phyloP scores from a whole-genome alignment of 2,888 invertebrate species.

The Callosobruchus maculatus region DNA sequence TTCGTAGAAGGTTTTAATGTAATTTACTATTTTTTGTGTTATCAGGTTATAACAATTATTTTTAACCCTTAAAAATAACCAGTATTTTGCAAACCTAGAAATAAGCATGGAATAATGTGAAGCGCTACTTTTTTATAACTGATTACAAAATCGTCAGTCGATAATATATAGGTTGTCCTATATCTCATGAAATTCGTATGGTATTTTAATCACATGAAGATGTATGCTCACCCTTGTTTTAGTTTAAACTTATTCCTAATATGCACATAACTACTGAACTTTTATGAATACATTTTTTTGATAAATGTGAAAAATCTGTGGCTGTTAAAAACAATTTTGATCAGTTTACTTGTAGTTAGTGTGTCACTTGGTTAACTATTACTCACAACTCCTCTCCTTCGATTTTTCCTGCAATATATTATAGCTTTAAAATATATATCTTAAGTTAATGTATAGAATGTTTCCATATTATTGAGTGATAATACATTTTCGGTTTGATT shows the following conservation, averaged over 20 bases:
- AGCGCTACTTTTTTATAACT: too few relatives aligned
- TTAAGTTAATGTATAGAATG: not conserved
- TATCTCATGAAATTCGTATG: too few relatives aligned
- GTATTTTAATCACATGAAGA: not conserved
- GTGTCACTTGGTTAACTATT: not conserved
- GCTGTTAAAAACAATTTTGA: not conserved
- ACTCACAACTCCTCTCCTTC: not conserved
- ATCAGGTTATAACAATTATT: too few relatives aligned
- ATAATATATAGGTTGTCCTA: too few relatives aligned
- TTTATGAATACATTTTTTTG: not conserved
- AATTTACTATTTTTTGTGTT: too few relatives aligned
- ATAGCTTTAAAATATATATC: not conserved
- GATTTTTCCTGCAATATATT: not conserved
- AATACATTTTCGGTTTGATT: not conserved
- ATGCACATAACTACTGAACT: not conserved
- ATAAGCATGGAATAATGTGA: too few relatives aligned
- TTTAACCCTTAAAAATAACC: too few relatives aligned
- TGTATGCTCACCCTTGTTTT: not conserved
- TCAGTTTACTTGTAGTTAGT: not conserved
- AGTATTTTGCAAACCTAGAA: too few relatives aligned
- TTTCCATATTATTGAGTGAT: not conserved
- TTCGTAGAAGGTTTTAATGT: too few relatives aligned
- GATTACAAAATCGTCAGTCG: too few relatives aligned
- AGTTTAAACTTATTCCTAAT: not conserved
- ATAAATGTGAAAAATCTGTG: not conserved